Percentiles rank a stretch among this genome's conserved stretches.
These are phyloP conservation scores for Polypterus bichir DNA, from an alignment of 2,113 vertebrate genomes.

Conservation along the genomic window DNA sequence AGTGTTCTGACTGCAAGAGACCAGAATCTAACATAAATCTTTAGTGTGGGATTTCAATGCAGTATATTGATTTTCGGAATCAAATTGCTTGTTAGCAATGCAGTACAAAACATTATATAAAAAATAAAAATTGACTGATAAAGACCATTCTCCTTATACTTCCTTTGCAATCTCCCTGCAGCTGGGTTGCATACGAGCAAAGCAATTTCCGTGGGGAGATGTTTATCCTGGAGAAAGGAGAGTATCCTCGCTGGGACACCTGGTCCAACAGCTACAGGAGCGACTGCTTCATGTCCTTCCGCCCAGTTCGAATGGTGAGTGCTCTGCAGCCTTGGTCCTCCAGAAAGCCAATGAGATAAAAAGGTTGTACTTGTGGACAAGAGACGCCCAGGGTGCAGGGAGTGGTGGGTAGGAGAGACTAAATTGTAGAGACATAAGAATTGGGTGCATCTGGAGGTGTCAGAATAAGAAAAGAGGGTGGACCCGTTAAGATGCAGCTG, in stretches of 20 bases:
- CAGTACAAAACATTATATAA: no score
- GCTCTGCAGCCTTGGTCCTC: neutral
- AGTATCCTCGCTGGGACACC: slow-evolving; percentile 92
- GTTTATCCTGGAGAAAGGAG: slow-evolving; percentile 92
- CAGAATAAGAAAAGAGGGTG: no score
- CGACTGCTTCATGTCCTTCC: slow-evolving; percentile 83
- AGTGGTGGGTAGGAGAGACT: no score
- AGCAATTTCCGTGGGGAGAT: slow-evolving; percentile 88
- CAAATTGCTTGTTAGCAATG: no score
- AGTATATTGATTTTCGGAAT: no score
- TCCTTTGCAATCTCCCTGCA: slow-evolving; percentile 32
- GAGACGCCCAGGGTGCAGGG: neutral
- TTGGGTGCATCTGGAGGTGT: no score
- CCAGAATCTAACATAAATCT: no score
- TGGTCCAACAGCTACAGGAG: slow-evolving; percentile 93
- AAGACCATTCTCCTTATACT: slow-evolving; percentile 10
- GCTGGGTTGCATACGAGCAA: slow-evolving; percentile 88
- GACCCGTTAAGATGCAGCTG: no score
- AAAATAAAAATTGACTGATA: no score
- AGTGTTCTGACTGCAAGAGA: no score
- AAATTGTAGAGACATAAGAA: no score
- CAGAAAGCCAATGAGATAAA: neutral
- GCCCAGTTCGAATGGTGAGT: slow-evolving; percentile 77
- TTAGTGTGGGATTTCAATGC: no score
- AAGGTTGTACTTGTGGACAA: neutral